Percentiles rank a stretch among this genome's conserved stretches.
Evolutionary conservation across 2,797 vertebrate genomes (phyloP).

Genomic region (Anomalospiza imberbis): DNA sequence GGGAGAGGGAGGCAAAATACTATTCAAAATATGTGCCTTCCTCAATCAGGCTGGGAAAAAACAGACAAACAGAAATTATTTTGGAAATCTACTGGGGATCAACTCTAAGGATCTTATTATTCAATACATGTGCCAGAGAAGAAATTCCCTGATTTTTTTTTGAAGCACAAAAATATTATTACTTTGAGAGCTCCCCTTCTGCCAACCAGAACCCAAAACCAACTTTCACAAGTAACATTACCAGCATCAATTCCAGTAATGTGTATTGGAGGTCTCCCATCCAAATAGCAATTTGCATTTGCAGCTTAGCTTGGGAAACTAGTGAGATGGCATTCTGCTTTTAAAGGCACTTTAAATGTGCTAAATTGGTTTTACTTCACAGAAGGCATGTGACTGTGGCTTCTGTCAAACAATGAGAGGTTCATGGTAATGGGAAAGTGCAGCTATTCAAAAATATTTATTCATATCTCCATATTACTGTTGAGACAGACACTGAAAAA

Average conservation of each 20-base stretch:
- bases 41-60: background rate
- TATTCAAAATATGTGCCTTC: background rate
- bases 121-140: background rate
- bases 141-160: background rate
- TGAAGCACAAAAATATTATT: background rate
- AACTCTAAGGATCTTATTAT: background rate
- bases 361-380: slow-evolving; percentile 10
- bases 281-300: background rate
- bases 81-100: background rate
- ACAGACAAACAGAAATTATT: background rate
- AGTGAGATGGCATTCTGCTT: background rate
- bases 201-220: background rate
- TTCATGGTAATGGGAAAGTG: background rate
- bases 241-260: background rate
- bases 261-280: background rate
- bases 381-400: background rate
- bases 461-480: background rate
- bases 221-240: background rate
- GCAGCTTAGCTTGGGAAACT: background rate
- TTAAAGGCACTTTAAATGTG: background rate
- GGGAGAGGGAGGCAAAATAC: background rate
- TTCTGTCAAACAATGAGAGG: background rate
- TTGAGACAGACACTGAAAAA: background rate
- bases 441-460: slow-evolving; percentile 1
- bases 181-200: background rate